Percentiles rank a stretch among this genome's conserved stretches.
Conservation (phyloP, 1,140 invertebrate genomes). For the Zophobas atratus region DNA sequence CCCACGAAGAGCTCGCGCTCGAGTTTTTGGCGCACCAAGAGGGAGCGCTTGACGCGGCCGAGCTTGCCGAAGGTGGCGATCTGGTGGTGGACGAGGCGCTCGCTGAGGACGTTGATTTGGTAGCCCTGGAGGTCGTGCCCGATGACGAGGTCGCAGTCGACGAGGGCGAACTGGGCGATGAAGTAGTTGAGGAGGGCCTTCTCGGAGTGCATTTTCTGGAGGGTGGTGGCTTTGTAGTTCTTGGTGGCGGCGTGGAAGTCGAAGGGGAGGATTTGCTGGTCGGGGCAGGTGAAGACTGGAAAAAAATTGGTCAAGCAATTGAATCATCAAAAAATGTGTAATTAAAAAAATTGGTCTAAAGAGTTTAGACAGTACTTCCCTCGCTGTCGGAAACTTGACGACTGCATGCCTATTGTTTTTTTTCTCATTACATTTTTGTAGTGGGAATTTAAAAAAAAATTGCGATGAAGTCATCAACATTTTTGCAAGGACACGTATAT, state of each 20-base stretch:
- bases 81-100: conserved; percentile 82
- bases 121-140: conserved; percentile 93
- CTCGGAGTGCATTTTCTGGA: conserved; percentile 90
- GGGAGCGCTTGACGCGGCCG: conserved; percentile 84
- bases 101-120: conserved; percentile 90
- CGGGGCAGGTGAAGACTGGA: conserved; percentile 85
- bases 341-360: too few species aligned
- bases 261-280: conserved; percentile 84
- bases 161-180: conserved; percentile 85
- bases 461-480: too few species aligned
- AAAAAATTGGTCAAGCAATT: too few species aligned
- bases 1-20: conserved; percentile 80
- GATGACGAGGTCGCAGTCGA: conserved; percentile 95
- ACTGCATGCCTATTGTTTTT: too few species aligned
- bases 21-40: conserved; percentile 71
- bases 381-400: too few species aligned
- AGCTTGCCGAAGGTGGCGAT: conserved; percentile 93
- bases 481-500: too few species aligned
- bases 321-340: too few species aligned
- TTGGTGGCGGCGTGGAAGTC: conserved; percentile 78
- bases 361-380: too few species aligned
- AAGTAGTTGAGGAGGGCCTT: conserved; percentile 87
- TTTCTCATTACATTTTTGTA: too few species aligned
- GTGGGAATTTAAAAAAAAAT: too few species aligned
- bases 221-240: conserved; percentile 80